Evolutionary conservation across 2,888 invertebrate species (phyloP).

Genomic region (Teleogryllus oceanicus): DNA sequence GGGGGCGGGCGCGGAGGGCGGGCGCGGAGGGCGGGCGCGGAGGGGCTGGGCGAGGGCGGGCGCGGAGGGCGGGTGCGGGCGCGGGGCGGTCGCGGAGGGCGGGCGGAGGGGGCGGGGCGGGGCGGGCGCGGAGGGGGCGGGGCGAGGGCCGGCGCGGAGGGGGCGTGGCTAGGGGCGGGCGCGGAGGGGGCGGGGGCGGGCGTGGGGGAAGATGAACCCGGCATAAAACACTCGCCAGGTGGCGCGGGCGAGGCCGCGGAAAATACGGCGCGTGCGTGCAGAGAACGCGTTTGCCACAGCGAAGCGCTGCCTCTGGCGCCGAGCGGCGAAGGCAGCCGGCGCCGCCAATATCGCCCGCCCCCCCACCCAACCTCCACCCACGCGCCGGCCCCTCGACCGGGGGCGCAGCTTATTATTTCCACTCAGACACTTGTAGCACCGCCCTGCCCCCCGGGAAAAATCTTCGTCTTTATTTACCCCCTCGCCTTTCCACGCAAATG

Average conservation of each 20-base stretch:
- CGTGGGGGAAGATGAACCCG: background rate
- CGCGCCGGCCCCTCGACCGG: no score
- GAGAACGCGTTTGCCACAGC: background rate
- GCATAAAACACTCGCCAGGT: constrained; percentile 18
- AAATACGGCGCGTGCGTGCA: background rate
- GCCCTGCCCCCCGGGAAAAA: no score
- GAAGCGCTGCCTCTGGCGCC: background rate
- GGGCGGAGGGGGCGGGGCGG: no score
- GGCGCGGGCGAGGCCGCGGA: background rate
- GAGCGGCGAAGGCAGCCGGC: background rate
- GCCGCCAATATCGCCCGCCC: background rate
- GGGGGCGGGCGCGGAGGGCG: background rate
- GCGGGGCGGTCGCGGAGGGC: no score
- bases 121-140: no score
- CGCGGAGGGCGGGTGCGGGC: no score
- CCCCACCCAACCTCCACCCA: background rate
- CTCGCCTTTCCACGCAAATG: no score
- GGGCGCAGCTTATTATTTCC: no score
- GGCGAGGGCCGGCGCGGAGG: no score
- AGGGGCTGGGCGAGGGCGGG: background rate
- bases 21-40: background rate
- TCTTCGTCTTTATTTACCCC: no score
- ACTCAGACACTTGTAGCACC: no score
- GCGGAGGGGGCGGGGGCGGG: background rate
- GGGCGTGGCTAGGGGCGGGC: no score